phyloP scores from a whole-genome alignment of 2,113 vertebrate genomes.

The Pangasianodon hypophthalmus region DNA sequence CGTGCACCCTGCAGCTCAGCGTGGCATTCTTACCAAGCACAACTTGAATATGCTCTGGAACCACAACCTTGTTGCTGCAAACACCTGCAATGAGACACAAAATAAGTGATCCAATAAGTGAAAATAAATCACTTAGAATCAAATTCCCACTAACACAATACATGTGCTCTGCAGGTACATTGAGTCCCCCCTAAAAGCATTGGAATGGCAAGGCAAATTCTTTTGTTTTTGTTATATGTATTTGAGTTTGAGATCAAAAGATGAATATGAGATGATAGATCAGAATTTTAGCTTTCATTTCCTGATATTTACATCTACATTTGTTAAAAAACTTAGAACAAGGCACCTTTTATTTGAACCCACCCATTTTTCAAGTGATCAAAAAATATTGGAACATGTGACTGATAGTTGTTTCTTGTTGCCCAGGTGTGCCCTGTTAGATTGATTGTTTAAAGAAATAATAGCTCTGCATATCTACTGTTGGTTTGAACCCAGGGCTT shows the following conservation, averaged over 20 bases:
- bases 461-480: no score
- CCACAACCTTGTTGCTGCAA: conserved; percentile 83
- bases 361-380: not conserved
- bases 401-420: not conserved
- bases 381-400: not conserved
- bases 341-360: not conserved
- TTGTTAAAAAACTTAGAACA: not conserved
- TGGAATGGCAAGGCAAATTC: not conserved
- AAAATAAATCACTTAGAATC: not conserved
- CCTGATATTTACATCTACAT: not conserved
- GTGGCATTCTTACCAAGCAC: conserved; percentile 93
- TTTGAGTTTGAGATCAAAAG: not conserved
- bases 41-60: conserved; percentile 83
- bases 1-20: conserved; percentile 86
- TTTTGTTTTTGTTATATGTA: not conserved
- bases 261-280: not conserved
- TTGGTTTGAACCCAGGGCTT: no score
- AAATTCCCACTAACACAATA: not conserved
- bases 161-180: not conserved
- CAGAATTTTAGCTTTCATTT: not conserved
- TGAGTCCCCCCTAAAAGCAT: not conserved
- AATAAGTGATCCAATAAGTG: not conserved
- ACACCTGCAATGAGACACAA: conserved; percentile 74
- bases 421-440: no score
- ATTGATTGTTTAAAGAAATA: no score